phyloP scores from a whole-genome alignment of 2,888 invertebrate genomes.

The Oscheius myriophilus region DNA sequence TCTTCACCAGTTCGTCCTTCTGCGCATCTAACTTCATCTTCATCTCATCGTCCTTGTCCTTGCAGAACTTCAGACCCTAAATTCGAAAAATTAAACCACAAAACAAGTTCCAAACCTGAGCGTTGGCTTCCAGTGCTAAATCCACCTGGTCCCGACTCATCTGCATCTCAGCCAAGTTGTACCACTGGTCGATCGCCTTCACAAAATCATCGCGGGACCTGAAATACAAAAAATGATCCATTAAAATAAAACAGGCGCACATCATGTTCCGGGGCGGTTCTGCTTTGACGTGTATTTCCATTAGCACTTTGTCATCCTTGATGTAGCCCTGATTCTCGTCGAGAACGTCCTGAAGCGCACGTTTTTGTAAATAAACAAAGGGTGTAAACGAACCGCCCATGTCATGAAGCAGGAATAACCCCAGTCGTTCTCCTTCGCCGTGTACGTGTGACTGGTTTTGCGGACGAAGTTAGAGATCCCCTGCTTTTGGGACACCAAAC shows the following conservation, averaged over 20 bases:
- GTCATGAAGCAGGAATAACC: constrained; percentile 97
- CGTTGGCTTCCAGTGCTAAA: constrained; percentile 68
- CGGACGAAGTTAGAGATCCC: constrained; percentile 77
- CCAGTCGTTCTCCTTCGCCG: constrained; percentile 89
- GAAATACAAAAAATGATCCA: constrained; percentile 17
- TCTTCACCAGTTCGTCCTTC: constrained; percentile 63
- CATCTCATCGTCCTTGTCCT: constrained; percentile 64
- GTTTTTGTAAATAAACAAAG: not conserved
- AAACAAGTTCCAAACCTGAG: constrained; percentile 13
- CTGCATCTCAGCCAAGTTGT: constrained; percentile 69
- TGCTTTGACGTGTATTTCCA: constrained; percentile 79
- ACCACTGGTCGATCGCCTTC: constrained; percentile 69
- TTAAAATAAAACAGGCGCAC: constrained; percentile 62
- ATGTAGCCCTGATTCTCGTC: constrained; percentile 91
- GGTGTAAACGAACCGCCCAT: constrained; percentile 76
- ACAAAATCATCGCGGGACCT: constrained; percentile 66
- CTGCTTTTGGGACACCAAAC: constrained; percentile 87
- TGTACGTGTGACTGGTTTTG: constrained; percentile 90
- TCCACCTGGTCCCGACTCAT: constrained; percentile 66
- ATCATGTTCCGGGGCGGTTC: constrained; percentile 76
- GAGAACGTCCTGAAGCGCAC: constrained; percentile 78
- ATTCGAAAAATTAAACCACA: not conserved
- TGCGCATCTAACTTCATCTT: constrained; percentile 65
- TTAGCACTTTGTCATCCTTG: constrained; percentile 85
- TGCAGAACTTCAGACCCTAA: constrained; percentile 69